Base-by-base conservation (phyloP, 2,113 vertebrate genomes). In the Serilophus lunatus region DNA sequence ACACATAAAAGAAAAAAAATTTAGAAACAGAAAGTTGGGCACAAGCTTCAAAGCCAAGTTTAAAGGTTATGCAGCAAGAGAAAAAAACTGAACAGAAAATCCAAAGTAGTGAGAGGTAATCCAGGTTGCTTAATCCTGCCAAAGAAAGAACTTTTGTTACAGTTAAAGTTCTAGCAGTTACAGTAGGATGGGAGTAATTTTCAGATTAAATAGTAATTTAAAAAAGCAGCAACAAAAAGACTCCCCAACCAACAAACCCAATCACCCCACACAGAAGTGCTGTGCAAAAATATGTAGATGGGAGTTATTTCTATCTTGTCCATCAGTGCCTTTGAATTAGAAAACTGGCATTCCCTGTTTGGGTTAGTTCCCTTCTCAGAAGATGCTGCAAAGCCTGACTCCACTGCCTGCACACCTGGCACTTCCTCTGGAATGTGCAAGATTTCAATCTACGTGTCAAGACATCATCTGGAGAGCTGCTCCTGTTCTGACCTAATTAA, bases 401-500 rank as follows among this genome's bases (percentile, higher is more conserved):
- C 63, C 9, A 2, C 50, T 74, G 61, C 70, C 86, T 86, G 89
- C 70, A 89, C 82, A 95, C 84, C 89, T 96, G 91, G 89, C 33
- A 77, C 70, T 82, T 72, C 57, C 86, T 54, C 18, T 87, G 95
- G 94, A 95, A 96, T 75, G 81, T 13, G 36, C 74, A 72, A 82
- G 77, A 61, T 28, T 60, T 95, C 83, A 50, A 7, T 22, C 14
- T 2, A 59, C 84, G 0, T 96, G 95, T 95, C 3, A 36, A 89
- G 93, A 84, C 86, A 91, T 57, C 20, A 29, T 57, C 89, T 85
- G 81, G 60, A 92, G 61, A 89, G 57, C 80, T 95, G 76, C 86
- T 94, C 64, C 85, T 7, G 1, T 75, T 78, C 84, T 91, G 84
- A 89, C 66, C 91, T 95, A 90, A 91, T 89, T 92, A 93, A 54